Evolutionary conservation across 2,113 vertebrate species (phyloP).

Genomic region (Eolophus roseicapilla): DNA sequence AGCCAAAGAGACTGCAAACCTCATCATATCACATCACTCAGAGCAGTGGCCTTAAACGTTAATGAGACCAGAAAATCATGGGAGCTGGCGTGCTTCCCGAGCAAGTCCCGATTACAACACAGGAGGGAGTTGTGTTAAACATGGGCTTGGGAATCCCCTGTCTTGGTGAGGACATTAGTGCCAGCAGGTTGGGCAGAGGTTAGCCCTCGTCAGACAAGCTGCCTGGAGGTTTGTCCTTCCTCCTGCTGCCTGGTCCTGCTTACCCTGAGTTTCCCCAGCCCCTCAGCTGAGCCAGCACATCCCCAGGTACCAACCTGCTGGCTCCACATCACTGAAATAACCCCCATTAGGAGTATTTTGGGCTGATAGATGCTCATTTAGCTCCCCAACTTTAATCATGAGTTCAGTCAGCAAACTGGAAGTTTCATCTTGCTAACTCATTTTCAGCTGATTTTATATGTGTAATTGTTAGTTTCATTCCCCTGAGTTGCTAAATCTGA

Average conservation of each 20-base stretch:
- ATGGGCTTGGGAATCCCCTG: not conserved
- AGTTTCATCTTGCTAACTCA: not conserved
- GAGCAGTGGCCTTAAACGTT: not conserved
- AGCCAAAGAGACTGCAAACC: not conserved
- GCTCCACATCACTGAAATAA: not conserved
- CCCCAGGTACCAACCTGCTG: not conserved
- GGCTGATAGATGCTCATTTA: not conserved
- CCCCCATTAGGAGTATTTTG: not conserved
- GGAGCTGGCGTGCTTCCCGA: not conserved
- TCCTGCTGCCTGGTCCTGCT: not conserved
- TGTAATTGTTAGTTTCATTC: slow-evolving; percentile 8
- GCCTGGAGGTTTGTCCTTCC: not conserved
- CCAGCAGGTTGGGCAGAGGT: not conserved
- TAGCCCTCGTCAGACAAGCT: not conserved
- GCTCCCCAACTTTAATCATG: not conserved
- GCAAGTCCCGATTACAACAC: not conserved
- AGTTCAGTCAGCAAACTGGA: not conserved
- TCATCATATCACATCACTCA: not conserved
- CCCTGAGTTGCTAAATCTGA: not conserved
- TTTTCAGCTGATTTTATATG: slow-evolving; percentile 9
- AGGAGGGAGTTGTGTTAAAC: not conserved
- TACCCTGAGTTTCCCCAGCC: not conserved
- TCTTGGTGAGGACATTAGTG: not conserved
- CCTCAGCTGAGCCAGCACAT: not conserved
- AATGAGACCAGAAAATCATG: not conserved